Base-by-base conservation (phyloP, 2,888 invertebrate species). In the Malthinus seriepunctatus region DNA sequence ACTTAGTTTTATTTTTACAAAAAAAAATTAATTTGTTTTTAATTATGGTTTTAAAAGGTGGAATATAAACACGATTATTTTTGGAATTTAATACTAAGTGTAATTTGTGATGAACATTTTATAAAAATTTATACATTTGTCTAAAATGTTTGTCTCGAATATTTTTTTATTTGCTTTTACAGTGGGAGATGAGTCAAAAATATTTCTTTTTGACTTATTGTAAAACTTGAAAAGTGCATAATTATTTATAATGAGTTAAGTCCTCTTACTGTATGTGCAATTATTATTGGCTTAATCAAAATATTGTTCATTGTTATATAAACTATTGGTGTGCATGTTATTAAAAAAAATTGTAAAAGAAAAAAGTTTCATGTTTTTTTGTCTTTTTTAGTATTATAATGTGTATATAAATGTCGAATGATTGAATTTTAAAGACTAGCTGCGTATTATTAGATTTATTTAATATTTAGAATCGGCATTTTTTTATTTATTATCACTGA, bases 301-400 rank as follows among this genome's bases (percentile, higher is more conserved):
- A 67, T 72, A 72, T 75, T 75, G 70, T 76, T 76, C 75, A 76
- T 75, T 76, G 73, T 73, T 73, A 70, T 72, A 72, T 71, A 66
- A 65, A 57, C 11, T 58, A 47, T 51, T 50, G 54, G 62, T 62
- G 54, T 54, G 54, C 57, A 15, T 39, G 15, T 39, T 12, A 37
- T 37, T 10, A 39, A 15, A 15, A 39, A 38, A 39, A 9, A 15
- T 39, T 51, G 33, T 8, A 39, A 52, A 44, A 56, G 56, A 39
- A 23, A 52, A 56, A 56, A 52, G 61, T 49, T 53, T 52, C 53
- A 53, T 51, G 56, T 56, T 46, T 48, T 23, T 48, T 11, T 34
- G 33, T 23, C 12, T 23, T 15, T n/a, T 47, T 46, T 51, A 45
- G 46, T 48, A 32, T 42, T 56, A 52, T 51, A 45, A 47, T 53